Evolutionary conservation across 2,797 vertebrate genomes (phyloP), one percentile per base, ranked within the genome.

Genomic region (Melanotaenia boesemani): DNA sequence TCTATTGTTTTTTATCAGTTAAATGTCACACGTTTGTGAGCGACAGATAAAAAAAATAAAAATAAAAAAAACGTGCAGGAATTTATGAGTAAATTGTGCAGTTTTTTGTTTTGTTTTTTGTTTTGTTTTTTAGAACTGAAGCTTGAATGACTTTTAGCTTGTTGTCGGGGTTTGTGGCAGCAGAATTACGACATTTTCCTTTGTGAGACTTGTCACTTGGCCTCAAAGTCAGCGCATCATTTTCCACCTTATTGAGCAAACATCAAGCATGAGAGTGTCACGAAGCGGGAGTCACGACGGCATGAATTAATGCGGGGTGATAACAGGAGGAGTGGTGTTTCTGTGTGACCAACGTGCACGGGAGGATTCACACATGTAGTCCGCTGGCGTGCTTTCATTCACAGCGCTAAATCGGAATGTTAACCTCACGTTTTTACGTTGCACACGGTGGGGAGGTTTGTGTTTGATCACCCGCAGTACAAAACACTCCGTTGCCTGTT

Each of bases 211-310:
- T 77, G 67, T 46, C 55, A 57, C 20, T 26, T 66, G 2, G 34
- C 63, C 10, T 48, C 30, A 62, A 60, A 75, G 68, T 37, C 52
- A 39, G 54, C 4, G 69, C 75, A 69, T 75, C 66, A 34, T 77
- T 70, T 75, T 70, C 50, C 39, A 36, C 41, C 57, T 67, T 72
- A 65, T 36, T 74, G 55, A 55, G 81, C 70, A 79, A 81, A 84
- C 50, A 82, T 6, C 68, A 20, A 76, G 77, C 72, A 39, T 34
- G 66, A 79, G 58, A 59, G 60, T 80, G 87, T 86, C 88, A 87
- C 88, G 85, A 91, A 86, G 83, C 79, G 66, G 50, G 81, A 90
- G 90, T 91, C 92, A 92, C 88, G 91, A 93, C 86, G 59, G 78
- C 80, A 16, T 74, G 80, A 72, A 80, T 84, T 46, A 55, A 72